Conservation (phyloP, 2,113 vertebrate genomes). For the Cyphomyrus plagiostoma region DNA sequence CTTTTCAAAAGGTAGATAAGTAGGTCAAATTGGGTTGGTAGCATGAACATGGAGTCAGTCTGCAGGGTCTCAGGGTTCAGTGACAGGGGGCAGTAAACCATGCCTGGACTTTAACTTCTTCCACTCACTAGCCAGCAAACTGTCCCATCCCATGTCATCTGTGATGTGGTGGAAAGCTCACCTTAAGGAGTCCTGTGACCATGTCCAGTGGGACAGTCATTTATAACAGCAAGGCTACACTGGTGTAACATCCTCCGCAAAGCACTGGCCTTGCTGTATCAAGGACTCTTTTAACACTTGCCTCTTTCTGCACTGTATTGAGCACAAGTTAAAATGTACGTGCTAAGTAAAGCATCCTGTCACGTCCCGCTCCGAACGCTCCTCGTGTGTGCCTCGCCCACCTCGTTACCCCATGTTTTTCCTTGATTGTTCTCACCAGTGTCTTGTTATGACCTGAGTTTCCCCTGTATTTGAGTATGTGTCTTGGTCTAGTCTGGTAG, state of each 20-base stretch:
- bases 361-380: too few relatives aligned
- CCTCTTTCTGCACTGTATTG: neutral
- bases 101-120: neutral
- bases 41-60: neutral
- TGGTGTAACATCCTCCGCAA: neutral
- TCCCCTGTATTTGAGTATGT: too few relatives aligned
- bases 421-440: too few relatives aligned
- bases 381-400: too few relatives aligned
- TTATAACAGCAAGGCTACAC: neutral
- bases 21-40: neutral
- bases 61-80: neutral
- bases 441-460: too few relatives aligned
- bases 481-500: too few relatives aligned
- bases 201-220: neutral
- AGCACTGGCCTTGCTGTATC: neutral
- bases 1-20: neutral
- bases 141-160: neutral
- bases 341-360: neutral
- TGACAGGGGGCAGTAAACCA: neutral
- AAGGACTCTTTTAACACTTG: neutral
- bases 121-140: neutral
- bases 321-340: neutral
- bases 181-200: neutral
- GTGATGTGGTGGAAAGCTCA: neutral
- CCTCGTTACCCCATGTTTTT: too few relatives aligned